These are phyloP conservation scores for Heliconius erato DNA, from an alignment of 2,888 invertebrate species.

Conservation along the genomic window DNA sequence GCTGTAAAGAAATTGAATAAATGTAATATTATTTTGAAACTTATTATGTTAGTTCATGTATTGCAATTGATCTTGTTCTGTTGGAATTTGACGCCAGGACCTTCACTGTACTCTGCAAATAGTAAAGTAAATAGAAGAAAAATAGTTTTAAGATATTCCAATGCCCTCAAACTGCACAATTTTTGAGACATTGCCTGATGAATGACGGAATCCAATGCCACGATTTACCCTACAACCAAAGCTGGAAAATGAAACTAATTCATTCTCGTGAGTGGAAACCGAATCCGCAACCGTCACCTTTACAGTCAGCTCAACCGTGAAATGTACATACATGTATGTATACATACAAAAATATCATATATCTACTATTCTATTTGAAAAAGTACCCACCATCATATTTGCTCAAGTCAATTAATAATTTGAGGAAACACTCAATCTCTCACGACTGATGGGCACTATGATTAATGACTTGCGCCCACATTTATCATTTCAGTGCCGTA, in stretches of 20 bases:
- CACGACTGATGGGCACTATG: constrained; percentile 42
- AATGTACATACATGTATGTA: too few relatives aligned
- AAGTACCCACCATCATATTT: constrained; percentile 23
- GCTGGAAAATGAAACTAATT: not conserved
- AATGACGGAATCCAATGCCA: not conserved
- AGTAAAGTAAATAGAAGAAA: not conserved
- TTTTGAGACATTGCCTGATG: not conserved
- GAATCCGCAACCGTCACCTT: not conserved
- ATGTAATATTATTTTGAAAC: too few relatives aligned
- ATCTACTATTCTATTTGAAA: constrained; percentile 11
- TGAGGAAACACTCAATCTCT: constrained; percentile 47
- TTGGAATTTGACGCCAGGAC: too few relatives aligned
- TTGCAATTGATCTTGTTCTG: too few relatives aligned
- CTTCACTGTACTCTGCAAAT: not conserved
- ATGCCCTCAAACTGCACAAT: not conserved
- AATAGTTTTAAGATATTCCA: not conserved
- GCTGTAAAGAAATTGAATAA: too few relatives aligned
- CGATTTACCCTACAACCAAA: not conserved
- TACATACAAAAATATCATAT: not conserved
- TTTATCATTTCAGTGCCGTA: constrained; percentile 42
- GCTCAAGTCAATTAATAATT: constrained; percentile 43
- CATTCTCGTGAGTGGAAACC: not conserved
- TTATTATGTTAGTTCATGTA: too few relatives aligned
- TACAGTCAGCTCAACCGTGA: too few relatives aligned
- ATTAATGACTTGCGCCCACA: constrained; percentile 40